Evolutionary conservation across 2,113 vertebrate genomes (phyloP).

Genomic region (Neofelis nebulosa): DNA sequence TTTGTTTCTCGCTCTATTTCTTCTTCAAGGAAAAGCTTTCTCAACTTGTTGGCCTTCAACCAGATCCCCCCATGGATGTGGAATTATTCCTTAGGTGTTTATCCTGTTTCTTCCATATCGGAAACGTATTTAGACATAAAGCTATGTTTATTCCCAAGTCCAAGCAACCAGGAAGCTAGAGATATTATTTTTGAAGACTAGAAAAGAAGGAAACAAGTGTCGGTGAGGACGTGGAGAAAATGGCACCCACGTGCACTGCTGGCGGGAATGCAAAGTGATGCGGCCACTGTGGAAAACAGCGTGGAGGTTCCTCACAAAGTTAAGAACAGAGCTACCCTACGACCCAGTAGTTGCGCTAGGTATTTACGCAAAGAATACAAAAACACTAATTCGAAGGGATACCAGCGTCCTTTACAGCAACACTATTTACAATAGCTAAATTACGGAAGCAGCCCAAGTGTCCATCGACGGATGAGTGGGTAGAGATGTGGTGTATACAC

Average conservation of each 20-base stretch:
- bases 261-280: neutral
- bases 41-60: neutral
- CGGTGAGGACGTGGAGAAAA: neutral
- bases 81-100: neutral
- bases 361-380: neutral
- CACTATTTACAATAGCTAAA: neutral
- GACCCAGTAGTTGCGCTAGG: neutral
- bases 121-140: neutral
- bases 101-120: neutral
- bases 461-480: fast-evolving
- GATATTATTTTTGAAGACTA: neutral
- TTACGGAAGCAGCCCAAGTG: neutral
- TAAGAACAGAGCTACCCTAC: neutral
- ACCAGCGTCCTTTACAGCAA: neutral
- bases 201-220: neutral
- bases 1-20: neutral
- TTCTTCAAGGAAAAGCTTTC: neutral
- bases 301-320: neutral
- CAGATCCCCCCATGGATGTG: fast-evolving
- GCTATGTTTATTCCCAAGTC: constrained; percentile 24
- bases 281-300: neutral
- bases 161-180: constrained; percentile 9
- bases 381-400: neutral
- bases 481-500: neutral
- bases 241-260: neutral